These are phyloP conservation scores for Drosophila quinaria DNA, from an alignment of 2,888 invertebrate genomes.

Conservation along the genomic window DNA sequence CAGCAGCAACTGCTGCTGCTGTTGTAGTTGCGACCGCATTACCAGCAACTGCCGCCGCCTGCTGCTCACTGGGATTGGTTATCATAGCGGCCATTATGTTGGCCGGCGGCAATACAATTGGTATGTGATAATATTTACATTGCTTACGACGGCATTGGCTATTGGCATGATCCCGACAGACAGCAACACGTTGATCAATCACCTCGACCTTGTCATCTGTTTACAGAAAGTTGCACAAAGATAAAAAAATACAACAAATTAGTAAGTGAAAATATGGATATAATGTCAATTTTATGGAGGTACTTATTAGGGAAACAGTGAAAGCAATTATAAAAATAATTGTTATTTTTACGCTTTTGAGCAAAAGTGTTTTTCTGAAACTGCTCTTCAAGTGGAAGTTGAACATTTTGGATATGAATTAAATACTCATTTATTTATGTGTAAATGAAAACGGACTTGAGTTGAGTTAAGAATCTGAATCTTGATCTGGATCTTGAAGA, in stretches of 20 bases:
- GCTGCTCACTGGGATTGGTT: constrained; percentile 81
- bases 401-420: constrained; percentile 14
- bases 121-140: constrained; percentile 99
- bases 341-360: constrained; percentile 28
- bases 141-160: constrained; percentile 96
- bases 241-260: constrained; percentile 11
- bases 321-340: constrained; percentile 72
- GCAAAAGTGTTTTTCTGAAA: constrained; percentile 37
- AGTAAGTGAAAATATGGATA: background rate
- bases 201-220: constrained; percentile 97
- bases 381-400: constrained; percentile 16
- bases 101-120: constrained; percentile 94
- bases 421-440: constrained; percentile 24
- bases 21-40: constrained; percentile 48
- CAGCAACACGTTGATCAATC: constrained; percentile 97
- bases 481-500: constrained; percentile 21
- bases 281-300: background rate
- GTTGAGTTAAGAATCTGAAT: constrained; percentile 8
- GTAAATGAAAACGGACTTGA: constrained; percentile 46
- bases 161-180: constrained; percentile 97
- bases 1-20: constrained; percentile 83
- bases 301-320: constrained; percentile 64
- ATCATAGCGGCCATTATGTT: constrained; percentile 89
- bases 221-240: constrained; percentile 56
- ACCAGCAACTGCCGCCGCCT: constrained; percentile 50